Evolutionary conservation across 2,888 invertebrate species (phyloP).

Genomic region (Drosophila borborema): DNA sequence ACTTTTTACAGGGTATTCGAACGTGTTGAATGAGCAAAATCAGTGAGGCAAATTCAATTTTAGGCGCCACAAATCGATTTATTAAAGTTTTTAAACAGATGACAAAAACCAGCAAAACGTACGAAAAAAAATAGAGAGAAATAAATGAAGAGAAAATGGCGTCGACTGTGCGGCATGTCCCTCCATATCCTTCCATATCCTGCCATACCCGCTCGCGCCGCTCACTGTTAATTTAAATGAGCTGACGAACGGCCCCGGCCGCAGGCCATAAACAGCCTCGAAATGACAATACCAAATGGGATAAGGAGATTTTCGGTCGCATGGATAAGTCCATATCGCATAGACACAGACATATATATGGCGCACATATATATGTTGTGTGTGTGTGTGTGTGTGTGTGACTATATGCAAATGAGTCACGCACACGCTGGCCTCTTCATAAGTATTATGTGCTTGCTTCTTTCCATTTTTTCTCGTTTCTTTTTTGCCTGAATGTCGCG

Average conservation of each 20-base stretch:
- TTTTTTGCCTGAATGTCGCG: constrained; percentile 22
- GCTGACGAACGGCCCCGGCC: constrained; percentile 22
- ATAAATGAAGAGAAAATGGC: not conserved
- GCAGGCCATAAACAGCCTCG: constrained; percentile 34
- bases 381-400: not conserved
- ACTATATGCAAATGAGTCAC: constrained; percentile 60
- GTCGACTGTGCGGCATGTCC: constrained; percentile 14
- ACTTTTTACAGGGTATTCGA: constrained; percentile 6
- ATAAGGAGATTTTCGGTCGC: constrained; percentile 19
- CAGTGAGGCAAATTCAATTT: constrained; percentile 18
- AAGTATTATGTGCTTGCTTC: constrained; percentile 3
- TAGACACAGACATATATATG: not conserved
- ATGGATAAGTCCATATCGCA: constrained; percentile 17
- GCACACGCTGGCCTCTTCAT: constrained; percentile 48
- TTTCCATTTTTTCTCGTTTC: not conserved
- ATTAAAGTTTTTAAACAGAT: constrained; percentile 28
- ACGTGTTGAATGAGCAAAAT: not conserved
- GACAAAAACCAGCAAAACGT: not conserved
- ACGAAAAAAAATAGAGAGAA: not conserved
- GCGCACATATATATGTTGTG: not conserved
- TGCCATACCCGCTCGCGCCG: no score
- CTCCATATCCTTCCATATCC: constrained; percentile 6
- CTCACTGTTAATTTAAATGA: constrained; percentile 53
- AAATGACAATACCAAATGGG: constrained; percentile 25
- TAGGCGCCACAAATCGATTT: constrained; percentile 19